Conservation (phyloP, 2,113 vertebrate species). For the Nesogale talazaci region DNA sequence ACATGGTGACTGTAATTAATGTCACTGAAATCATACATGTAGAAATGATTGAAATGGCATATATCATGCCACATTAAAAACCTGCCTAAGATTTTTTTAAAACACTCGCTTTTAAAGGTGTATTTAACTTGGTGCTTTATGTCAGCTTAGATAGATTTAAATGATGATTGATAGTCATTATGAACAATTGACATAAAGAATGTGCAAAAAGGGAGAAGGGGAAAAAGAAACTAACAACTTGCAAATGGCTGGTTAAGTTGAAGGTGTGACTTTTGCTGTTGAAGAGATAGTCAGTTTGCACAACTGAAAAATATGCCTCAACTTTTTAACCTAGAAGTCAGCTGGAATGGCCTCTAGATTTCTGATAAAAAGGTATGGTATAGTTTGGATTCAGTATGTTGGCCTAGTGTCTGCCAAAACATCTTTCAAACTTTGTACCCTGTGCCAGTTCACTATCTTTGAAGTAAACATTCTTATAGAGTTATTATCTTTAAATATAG, state of each 20-base stretch:
- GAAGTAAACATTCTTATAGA: slow-evolving; percentile 86
- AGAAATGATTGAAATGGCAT: background rate
- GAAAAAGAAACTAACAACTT: background rate
- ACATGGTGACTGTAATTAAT: background rate
- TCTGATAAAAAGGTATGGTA: slow-evolving; percentile 83
- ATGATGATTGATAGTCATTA: slow-evolving; percentile 41
- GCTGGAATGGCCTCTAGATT: slow-evolving; percentile 75
- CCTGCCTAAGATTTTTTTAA: slow-evolving; percentile 78
- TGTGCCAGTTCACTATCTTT: slow-evolving; percentile 89
- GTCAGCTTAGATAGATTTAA: slow-evolving; percentile 70
- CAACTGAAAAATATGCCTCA: slow-evolving; percentile 75
- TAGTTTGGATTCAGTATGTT: slow-evolving; percentile 75
- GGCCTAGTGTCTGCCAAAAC: slow-evolving; percentile 81
- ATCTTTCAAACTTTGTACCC: slow-evolving; percentile 86
- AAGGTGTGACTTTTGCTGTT: slow-evolving; percentile 73
- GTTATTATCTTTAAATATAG: slow-evolving; percentile 87
- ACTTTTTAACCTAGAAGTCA: slow-evolving; percentile 78
- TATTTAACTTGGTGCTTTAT: slow-evolving; percentile 83
- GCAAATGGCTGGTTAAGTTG: slow-evolving; percentile 38
- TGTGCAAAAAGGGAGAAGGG: slow-evolving; percentile 62
- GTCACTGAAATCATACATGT: background rate
- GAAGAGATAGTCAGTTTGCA: slow-evolving; percentile 78
- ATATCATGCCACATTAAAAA: background rate
- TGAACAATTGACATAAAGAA: slow-evolving; percentile 53
- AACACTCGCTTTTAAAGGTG: slow-evolving; percentile 77